Evolutionary conservation across 2,797 vertebrate species (phyloP), one percentile per base, ranked within the genome.

Genomic region (Petrocephalus schoutedeni): DNA sequence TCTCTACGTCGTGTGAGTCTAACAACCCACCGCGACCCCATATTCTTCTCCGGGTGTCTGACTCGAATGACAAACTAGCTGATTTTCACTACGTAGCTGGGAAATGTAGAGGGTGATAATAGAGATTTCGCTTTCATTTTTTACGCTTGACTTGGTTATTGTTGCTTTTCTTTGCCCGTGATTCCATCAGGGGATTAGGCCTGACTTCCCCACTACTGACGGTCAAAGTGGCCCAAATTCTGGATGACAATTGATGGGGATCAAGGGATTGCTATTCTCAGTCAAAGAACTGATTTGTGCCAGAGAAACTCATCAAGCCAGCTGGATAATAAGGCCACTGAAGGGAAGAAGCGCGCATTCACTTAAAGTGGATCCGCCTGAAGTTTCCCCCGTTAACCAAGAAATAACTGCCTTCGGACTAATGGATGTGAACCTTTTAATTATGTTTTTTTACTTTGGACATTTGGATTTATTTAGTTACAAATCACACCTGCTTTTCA

Each of bases 61-160:
- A 98, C 97, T 98, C 97, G 97, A 97, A 98, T 98, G 97, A 97
- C 97, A 98, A 99, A 97, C 97, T 95, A 96, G 97, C 96, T 95
- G 97, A 98, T 98, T 97, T 97, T 97, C 96, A 97, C 96, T 95
- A 97, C 97, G 97, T 97, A 94, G 97, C 98, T 99, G 98, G 98
- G 98, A 99, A 99, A 98, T 95, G 97, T 96, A 92, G 95, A 94
- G 95, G 95, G 95, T 97, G 97, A 99, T 99, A 99, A 99, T 99
- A 99, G 98, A 99, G 98, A 99, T 99, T 99, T 99, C 97, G 97
- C 97, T 98, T 99, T 98, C 97, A 99, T 99, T 98, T 99, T 99
- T 98, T 98, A 99, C 98, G 98, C 97, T 98, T 99, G 98, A 99
- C 98, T 99, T 99, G 96, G 97, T 99, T 99, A 98, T 99, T 99